Conservation (phyloP, 2,113 vertebrate genomes). For the Tylochromis polylepis region DNA sequence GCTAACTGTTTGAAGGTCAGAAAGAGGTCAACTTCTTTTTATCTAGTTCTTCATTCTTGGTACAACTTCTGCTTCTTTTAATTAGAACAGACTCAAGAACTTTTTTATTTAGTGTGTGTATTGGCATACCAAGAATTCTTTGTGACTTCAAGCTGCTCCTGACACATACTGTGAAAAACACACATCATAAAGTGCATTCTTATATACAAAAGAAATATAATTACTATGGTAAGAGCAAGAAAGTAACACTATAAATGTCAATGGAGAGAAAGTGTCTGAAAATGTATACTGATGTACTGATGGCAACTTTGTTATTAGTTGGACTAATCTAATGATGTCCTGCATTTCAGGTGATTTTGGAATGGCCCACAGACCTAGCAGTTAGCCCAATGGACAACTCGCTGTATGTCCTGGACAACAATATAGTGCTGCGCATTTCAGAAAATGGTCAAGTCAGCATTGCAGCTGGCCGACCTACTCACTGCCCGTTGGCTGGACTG, state of each 20-base stretch:
- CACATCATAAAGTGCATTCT: neutral
- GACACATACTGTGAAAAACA: neutral
- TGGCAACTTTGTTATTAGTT: neutral
- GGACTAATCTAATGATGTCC: neutral
- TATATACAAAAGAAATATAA: neutral
- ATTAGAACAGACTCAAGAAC: neutral
- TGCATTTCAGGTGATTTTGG: slow-evolving; percentile 85
- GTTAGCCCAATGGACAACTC: slow-evolving; percentile 98
- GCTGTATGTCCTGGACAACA: slow-evolving; percentile 93
- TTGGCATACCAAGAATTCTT: neutral
- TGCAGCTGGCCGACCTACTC: slow-evolving; percentile 86
- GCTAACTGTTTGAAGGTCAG: neutral
- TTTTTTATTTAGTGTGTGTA: neutral
- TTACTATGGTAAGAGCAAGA: neutral
- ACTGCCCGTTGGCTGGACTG: slow-evolving; percentile 86
- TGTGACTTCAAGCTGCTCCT: neutral
- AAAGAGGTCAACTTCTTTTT: neutral
- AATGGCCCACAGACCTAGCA: slow-evolving; percentile 95
- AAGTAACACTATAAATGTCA: neutral
- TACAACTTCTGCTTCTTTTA: neutral
- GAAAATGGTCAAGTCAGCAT: slow-evolving; percentile 94
- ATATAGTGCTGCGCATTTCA: slow-evolving; percentile 91
- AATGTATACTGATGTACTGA: neutral
- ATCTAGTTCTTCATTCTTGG: neutral
- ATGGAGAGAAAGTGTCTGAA: neutral